Evolutionary conservation across 2,888 invertebrate species (phyloP), one percentile per base, ranked within the genome.

Genomic region (Conus canariensis): DNA sequence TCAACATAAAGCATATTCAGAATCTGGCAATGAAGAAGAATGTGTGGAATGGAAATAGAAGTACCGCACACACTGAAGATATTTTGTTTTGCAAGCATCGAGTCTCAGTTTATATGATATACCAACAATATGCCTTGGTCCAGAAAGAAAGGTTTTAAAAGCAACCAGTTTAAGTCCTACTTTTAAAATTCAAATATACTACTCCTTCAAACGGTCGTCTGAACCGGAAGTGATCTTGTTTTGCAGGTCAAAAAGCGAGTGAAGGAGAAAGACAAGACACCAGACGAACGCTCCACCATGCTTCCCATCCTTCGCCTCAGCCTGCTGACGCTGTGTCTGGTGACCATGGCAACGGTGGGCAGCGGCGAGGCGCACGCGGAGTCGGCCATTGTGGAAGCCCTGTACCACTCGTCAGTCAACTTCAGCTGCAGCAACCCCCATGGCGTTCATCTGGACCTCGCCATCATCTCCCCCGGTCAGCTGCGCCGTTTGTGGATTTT

Each of bases 371-470:
- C 45, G 14, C 45, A 67, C n/a, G 64, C 10, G 64, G 64, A 64
- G 64, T 64, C 64, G 64, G 12, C 64, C 64, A 64, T 64, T 10
- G 64, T 88, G n/a, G 77, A 91, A 10, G 90, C 85, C 22, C 60
- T 87, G 56, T 91, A 91, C 74, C 90, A 91, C 16, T 30, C 82
- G 19, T 59, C 90, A 0, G 89, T 91, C 67, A 91, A 90, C n/a
- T 67, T 91, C 14, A 87, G 90, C 59, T 91, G 91, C 56, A 25
- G 80, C 56, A 25, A 82, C 14, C 87, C 82, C 19, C 16, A 10
- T 25, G 14, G 14, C 19, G 22, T 22, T 10, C 16, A 67, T 19
- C 14, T 83, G 16, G 87, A 89, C 83, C 8, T 77, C 30, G 22
- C n/a, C 12, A 56, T 7, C 58, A 0, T 45, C 59, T 1, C 67